Base-by-base conservation (phyloP, 2,888 invertebrate species). In the Volucella inflata region DNA sequence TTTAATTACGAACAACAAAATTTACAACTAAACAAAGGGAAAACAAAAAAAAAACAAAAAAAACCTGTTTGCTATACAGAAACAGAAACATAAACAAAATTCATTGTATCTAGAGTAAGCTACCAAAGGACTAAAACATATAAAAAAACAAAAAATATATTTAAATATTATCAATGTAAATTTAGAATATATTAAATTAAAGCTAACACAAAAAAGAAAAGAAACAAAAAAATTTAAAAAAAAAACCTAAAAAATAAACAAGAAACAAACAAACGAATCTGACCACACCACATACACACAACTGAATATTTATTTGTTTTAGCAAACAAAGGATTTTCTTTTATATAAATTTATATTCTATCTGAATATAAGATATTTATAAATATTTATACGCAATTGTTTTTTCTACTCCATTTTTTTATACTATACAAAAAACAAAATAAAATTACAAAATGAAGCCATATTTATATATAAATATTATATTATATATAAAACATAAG, bases 61-160 rank as follows among this genome's bases (percentile, higher is more conserved):
- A 44, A n/a, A 21, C 21, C 21, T 72, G 77, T 77, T 77, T 68
- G 60, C 60, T 67, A 67, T 50, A 60, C 42, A 59, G 51, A 71
- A 60, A 60, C 11, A 55, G 48, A 75, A 48, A 42, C 46, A 60
- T 36, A 70, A 14, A 44, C 40, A 48, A 53, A 48, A 59, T 51
- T 80, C 59, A 84, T 80, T 72, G 76, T 81, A 81, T 81, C 48
- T 85, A 85, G 85, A 64, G 72, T 85, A 81, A 81, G 85, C 77
- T 85, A 85, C 85, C 85, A 85, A 85, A 85, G 85, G 85, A 85
- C 85, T 72, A 80, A 85, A 81, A 72, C 79, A 65, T 75, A 79
- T 60, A 85, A 67, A 75, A 57, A 76, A 11, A 68, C 50, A 76
- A 57, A 65, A 30, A 44, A 48, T 80, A 77, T 80, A 80, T 76